Conservation (phyloP, 2,888 invertebrate genomes). For the Chesias legatella region DNA sequence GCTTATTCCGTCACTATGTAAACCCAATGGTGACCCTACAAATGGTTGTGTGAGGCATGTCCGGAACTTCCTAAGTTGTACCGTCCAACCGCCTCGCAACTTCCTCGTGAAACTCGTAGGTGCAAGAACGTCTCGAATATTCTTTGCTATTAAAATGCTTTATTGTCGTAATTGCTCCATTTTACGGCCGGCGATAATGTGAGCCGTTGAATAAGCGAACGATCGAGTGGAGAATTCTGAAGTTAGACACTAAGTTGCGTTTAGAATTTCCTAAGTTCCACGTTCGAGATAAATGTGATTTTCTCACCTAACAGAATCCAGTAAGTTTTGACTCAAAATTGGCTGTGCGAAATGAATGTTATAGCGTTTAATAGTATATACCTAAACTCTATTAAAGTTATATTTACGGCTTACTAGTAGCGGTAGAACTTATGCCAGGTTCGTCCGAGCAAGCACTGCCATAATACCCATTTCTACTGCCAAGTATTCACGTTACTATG, state of each 20-base stretch:
- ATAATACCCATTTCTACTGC: too few species aligned
- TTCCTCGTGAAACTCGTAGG: conserved; percentile 44
- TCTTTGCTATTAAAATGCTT: conserved; percentile 52
- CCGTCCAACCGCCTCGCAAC: conserved; percentile 43
- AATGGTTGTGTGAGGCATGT: conserved; percentile 45
- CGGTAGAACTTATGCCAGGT: too few species aligned
- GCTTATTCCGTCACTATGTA: conserved; percentile 15
- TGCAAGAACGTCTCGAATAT: conserved; percentile 42
- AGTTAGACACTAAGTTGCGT: conserved; percentile 19
- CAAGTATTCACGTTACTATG: too few species aligned
- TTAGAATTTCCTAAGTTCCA: conserved; percentile 11
- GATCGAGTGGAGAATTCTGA: conserved; percentile 28
- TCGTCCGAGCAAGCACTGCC: too few species aligned
- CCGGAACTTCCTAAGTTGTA: conserved; percentile 53
- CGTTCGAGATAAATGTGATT: conserved; percentile 9
- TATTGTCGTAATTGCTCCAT: conserved; percentile 48
- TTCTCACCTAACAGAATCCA: too few species aligned
- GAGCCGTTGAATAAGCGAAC: conserved; percentile 24
- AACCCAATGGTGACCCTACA: conserved; percentile 18
- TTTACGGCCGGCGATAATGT: conserved; percentile 37
- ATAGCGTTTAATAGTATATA: too few species aligned
- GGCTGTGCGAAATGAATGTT: too few species aligned
- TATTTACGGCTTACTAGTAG: too few species aligned
- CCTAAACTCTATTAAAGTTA: too few species aligned
- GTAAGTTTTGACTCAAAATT: too few species aligned